These are phyloP conservation scores for Apistogramma diplotaenia DNA, from an alignment of 2,113 vertebrate species.

Conservation along the genomic window DNA sequence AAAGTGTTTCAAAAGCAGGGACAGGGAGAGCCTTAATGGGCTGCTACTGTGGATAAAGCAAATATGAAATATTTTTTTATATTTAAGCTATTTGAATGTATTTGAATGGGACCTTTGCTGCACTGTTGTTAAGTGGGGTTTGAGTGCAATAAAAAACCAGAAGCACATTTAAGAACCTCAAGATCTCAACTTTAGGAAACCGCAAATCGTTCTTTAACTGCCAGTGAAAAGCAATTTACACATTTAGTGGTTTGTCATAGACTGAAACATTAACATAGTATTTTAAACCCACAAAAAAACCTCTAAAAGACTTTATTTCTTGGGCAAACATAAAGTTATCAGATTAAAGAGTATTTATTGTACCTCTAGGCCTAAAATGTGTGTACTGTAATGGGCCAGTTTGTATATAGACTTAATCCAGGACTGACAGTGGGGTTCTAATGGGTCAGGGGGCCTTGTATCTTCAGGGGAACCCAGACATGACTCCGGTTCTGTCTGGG, in stretches of 20 bases:
- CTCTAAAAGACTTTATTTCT: constrained; percentile 25
- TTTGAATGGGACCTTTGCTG: neutral
- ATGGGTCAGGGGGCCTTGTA: constrained; percentile 8
- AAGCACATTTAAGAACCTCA: constrained; percentile 37
- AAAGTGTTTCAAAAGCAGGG: neutral
- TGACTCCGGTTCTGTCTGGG: constrained; percentile 54
- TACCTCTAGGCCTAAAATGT: constrained; percentile 17
- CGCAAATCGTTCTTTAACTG: constrained; percentile 23
- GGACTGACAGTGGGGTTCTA: constrained; percentile 46
- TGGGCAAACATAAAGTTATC: constrained; percentile 47
- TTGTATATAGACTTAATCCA: constrained; percentile 62
- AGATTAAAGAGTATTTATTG: constrained; percentile 58
- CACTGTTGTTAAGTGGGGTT: neutral
- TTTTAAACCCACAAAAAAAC: constrained; percentile 17
- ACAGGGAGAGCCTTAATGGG: neutral
- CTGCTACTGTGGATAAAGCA: neutral
- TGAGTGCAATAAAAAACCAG: constrained; percentile 13
- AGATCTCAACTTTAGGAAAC: constrained; percentile 12
- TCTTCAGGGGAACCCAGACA: constrained; percentile 38
- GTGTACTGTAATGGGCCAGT: constrained; percentile 46
- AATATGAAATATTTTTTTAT: neutral
- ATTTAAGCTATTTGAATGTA: neutral
- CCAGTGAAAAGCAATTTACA: constrained; percentile 20
- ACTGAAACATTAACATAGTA: constrained; percentile 11
- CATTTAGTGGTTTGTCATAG: constrained; percentile 5